A percentile compares a stretch with the other conserved stretches of the same genome.
These are phyloP conservation scores for Stegophylla sp. DNA, from an alignment of 2,888 invertebrate genomes.

Conservation along the genomic window DNA sequence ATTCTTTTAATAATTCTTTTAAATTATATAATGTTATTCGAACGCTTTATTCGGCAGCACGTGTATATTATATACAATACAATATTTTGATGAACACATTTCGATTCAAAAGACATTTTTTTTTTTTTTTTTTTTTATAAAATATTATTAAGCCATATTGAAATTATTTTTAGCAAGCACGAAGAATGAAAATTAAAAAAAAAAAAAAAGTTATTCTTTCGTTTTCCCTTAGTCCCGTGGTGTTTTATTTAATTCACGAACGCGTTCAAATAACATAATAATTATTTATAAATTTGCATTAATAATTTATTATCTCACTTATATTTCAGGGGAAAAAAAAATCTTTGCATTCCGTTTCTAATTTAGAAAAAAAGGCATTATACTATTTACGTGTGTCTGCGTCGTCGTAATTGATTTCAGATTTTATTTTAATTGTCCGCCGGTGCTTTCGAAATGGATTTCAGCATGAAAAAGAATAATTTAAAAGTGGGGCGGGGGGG, in stretches of 20 bases:
- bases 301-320: conserved; percentile 19
- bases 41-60: not conserved
- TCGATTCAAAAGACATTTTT: no score
- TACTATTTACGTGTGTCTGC: conserved; percentile 22
- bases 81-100: not conserved
- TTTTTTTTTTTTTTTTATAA: no score
- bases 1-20: no score
- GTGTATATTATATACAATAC: not conserved
- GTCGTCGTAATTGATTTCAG: conserved; percentile 36
- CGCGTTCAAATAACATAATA: not conserved
- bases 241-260: not conserved
- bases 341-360: conserved; percentile 15
- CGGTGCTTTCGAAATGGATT: not conserved
- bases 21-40: no score
- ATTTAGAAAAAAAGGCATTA: conserved; percentile 22
- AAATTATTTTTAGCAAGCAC: no score
- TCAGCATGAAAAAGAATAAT: not conserved
- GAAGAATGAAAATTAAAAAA: no score
- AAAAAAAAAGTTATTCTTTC: not conserved
- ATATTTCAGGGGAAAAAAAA: not conserved
- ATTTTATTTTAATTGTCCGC: conserved; percentile 42
- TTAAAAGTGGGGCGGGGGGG: not conserved
- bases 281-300: conserved; percentile 19
- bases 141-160: no score
- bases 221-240: not conserved